phyloP scores from a whole-genome alignment of 2,888 invertebrate species.

The Tetragnatha montana region DNA sequence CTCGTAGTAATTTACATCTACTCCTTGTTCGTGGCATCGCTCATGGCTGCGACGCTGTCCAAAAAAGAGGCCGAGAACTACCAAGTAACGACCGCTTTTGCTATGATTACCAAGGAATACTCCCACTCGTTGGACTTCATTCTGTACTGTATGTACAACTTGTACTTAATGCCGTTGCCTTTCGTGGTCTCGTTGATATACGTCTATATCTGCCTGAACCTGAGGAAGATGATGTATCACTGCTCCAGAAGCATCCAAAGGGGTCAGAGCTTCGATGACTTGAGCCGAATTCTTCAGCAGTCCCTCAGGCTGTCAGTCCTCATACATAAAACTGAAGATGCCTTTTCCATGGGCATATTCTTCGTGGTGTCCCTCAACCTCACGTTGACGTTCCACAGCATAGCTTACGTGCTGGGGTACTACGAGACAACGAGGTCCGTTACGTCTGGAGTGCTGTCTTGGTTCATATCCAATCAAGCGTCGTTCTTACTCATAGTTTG shows the following conservation, averaged over 20 bases:
- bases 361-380: constrained; percentile 42
- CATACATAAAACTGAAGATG: constrained; percentile 38
- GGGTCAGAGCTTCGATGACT: not conserved
- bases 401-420: constrained; percentile 51
- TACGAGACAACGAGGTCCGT: not conserved
- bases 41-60: not conserved
- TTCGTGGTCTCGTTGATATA: constrained; percentile 21
- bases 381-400: constrained; percentile 26
- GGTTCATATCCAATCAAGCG: constrained; percentile 26
- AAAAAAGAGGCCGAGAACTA: constrained; percentile 23
- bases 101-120: not conserved
- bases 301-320: not conserved
- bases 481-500: constrained; percentile 31
- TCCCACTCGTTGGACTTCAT: constrained; percentile 16
- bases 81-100: constrained; percentile 31
- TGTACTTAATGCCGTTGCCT: constrained; percentile 28
- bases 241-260: not conserved
- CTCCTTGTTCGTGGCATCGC: not conserved
- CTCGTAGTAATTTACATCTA: constrained; percentile 5
- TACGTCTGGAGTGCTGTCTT: constrained; percentile 10
- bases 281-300: not conserved
- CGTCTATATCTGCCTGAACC: constrained; percentile 11
- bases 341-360: constrained; percentile 35
- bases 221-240: constrained; percentile 10
- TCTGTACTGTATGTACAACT: constrained; percentile 44